Evolutionary conservation across 2,797 vertebrate species (phyloP).

Genomic region (Pseudomugil tenellus): DNA sequence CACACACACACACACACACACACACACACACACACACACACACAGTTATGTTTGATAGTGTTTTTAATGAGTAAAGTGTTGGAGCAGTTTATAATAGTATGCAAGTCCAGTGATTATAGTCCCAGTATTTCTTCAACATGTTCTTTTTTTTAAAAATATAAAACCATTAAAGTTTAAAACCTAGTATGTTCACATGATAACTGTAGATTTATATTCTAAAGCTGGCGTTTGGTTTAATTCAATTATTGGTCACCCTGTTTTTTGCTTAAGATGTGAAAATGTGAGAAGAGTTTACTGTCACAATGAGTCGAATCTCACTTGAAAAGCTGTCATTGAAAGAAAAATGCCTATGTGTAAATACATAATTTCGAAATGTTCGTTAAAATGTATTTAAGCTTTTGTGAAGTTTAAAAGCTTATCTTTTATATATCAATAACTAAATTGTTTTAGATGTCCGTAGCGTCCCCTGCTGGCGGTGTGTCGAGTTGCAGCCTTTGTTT

Average conservation of each 20-base stretch:
- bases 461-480: constrained; percentile 11
- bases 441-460: background rate
- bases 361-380: background rate
- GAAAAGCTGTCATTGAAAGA: background rate
- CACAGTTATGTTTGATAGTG: too few species aligned
- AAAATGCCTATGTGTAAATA: background rate
- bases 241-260: too few species aligned
- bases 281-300: background rate
- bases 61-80: too few species aligned
- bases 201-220: background rate
- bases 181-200: background rate
- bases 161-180: too few species aligned
- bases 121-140: background rate
- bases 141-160: too few species aligned
- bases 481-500: constrained; percentile 37
- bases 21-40: too few species aligned
- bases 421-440: too few species aligned
- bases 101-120: background rate
- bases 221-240: background rate
- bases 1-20: too few species aligned
- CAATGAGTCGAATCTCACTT: background rate
- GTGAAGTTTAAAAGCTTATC: background rate
- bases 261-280: background rate
- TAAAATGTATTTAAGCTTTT: background rate
- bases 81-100: too few species aligned